Base-by-base conservation (phyloP, 2,888 invertebrate genomes). In the Entomobrya proxima region DNA sequence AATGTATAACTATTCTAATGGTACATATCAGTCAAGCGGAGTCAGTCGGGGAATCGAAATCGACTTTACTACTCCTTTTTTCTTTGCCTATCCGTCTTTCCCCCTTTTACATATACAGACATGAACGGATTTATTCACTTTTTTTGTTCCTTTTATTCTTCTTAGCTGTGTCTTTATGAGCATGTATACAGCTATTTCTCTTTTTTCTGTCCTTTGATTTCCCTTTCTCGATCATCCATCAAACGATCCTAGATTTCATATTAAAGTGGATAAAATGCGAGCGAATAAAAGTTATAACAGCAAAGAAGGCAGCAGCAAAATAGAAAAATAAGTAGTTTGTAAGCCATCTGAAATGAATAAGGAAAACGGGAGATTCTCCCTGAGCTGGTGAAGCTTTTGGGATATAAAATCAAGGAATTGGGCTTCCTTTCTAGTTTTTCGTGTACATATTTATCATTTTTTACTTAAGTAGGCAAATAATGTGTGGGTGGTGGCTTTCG, bases 91-190 rank as follows among this genome's bases (percentile, higher is more conserved):
- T 21, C 21, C 3, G 6, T 27, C 27, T 58, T 18, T 11, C 30
- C 3, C 2, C 11, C 30, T 21, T 52, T 21, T 52, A 7, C 24
- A 21, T 52, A 52, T 15, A 52, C 13, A 30, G 58, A 58, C 58
- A 58, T 9, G 58, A 27, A 55, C 58, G 55, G 76, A 76, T 55
- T 75, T 75, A 82, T 75, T 82, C 75, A 58, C 27, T 32, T 50
- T 21, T 11, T 18, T 18, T 13, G 3, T 58, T 61, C 47, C 35
- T 47, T n/a, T n/a, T n/a, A n/a, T n/a, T n/a, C n/a, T n/a, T n/a
- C n/a, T n/a, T n/a, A n/a, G n/a, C 47, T 82, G 82, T 82, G 64
- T 82, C 82, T 82, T 64, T 74, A 74, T 82, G 82, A 75, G 64
- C 32, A 75, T 58, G 52, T 32, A 76, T 24, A 69, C 13, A 55